A percentile compares a stretch with the other conserved stretches of the same genome.
phyloP scores from a whole-genome alignment of 2,888 invertebrate species.

The Amiota mariae region DNA sequence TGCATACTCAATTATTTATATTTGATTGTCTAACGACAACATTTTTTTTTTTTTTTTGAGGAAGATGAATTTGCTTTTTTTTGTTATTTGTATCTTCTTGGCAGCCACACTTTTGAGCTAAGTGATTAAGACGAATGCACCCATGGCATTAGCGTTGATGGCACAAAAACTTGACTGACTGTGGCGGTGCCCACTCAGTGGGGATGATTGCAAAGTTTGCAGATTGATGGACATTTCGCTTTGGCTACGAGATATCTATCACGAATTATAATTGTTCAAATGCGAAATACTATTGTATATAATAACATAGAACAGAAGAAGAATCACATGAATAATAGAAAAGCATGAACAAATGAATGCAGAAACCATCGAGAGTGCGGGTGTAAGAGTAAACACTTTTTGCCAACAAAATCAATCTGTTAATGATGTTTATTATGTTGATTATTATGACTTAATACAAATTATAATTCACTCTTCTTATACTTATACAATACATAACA shows the following conservation, averaged over 20 bases:
- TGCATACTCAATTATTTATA: too few species aligned
- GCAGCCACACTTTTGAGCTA: slow-evolving; percentile 14
- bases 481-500: too few species aligned
- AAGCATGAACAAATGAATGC: slow-evolving; percentile 16
- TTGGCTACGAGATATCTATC: slow-evolving; percentile 53
- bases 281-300: slow-evolving; percentile 54
- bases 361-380: neutral
- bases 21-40: too few species aligned
- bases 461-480: neutral
- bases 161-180: neutral
- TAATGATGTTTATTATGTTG: slow-evolving; percentile 13
- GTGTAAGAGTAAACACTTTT: too few species aligned
- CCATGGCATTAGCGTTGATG: neutral
- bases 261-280: slow-evolving; percentile 57
- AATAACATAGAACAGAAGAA: too few species aligned
- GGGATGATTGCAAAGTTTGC: slow-evolving; percentile 20
- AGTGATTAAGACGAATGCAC: slow-evolving; percentile 14
- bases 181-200: too few species aligned
- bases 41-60: slow-evolving; percentile 44
- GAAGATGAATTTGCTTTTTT: slow-evolving; percentile 53
- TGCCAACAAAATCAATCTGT: neutral
- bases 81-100: slow-evolving; percentile 22
- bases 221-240: slow-evolving; percentile 60
- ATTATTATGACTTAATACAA: slow-evolving; percentile 2
- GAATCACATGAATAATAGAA: too few species aligned